These are phyloP conservation scores for Lochmaea capreae DNA, from an alignment of 2,888 invertebrate species.

Conservation along the genomic window DNA sequence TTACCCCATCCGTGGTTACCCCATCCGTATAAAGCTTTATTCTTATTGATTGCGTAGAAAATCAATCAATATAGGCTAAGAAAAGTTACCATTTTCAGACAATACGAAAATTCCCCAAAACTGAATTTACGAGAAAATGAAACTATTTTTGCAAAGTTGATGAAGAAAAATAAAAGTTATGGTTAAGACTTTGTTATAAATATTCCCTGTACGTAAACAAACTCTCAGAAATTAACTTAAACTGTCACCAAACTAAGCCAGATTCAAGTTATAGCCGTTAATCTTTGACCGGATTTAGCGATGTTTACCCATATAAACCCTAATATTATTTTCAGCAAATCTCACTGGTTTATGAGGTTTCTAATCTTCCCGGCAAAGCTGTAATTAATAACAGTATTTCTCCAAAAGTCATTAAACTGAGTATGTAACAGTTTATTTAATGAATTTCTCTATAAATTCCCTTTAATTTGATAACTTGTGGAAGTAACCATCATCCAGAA, in stretches of 20 bases:
- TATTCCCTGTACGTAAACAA: neutral
- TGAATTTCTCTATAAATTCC: conserved; percentile 6
- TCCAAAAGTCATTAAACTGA: conserved; percentile 24
- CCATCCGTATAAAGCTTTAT: no score
- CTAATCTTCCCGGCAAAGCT: conserved; percentile 14
- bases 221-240: neutral
- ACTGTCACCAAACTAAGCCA: neutral
- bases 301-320: conserved; percentile 5
- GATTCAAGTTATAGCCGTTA: neutral
- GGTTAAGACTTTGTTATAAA: no score
- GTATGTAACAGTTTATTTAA: conserved; percentile 7
- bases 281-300: conserved; percentile 1
- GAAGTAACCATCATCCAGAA: neutral
- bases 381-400: conserved; percentile 24
- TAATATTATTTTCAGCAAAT: conserved; percentile 18
- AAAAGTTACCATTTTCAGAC: no score
- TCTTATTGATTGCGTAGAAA: no score
- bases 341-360: conserved; percentile 26
- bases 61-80: no score
- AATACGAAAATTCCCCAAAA: no score
- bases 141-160: no score
- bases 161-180: no score
- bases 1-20: no score
- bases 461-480: neutral
- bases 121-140: no score